phyloP scores from a whole-genome alignment of 2,888 invertebrate genomes.

The Leptothorax acervorum region DNA sequence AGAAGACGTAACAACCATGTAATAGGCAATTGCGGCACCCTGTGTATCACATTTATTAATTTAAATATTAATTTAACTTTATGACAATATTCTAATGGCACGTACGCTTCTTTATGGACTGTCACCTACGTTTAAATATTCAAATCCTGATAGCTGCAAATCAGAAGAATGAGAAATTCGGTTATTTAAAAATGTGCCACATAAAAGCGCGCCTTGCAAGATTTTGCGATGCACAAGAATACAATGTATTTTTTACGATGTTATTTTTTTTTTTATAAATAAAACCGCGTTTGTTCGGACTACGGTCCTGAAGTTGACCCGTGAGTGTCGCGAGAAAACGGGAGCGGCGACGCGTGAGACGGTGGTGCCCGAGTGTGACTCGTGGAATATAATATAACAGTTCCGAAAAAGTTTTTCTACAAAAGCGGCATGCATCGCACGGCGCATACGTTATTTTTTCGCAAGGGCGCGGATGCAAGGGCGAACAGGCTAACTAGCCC shows the following conservation, averaged over 20 bases:
- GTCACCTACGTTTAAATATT: not conserved
- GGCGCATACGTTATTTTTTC: conserved; percentile 57
- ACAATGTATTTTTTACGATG: not conserved
- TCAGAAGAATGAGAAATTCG: not conserved
- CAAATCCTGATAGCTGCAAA: not conserved
- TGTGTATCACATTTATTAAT: conserved; percentile 18
- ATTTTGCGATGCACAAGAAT: not conserved
- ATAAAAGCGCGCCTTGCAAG: not conserved
- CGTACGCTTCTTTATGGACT: not conserved
- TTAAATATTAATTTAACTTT: not conserved
- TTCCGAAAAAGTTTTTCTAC: conserved; percentile 36
- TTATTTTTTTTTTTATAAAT: not conserved
- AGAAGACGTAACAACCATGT: conserved; percentile 52
- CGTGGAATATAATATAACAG: conserved; percentile 42
- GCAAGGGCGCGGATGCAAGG: conserved; percentile 59
- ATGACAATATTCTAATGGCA: not conserved
- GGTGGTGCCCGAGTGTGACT: conserved; percentile 27
- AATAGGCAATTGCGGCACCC: conserved; percentile 56
- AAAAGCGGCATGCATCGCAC: conserved; percentile 54
- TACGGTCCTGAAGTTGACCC: conserved; percentile 70
- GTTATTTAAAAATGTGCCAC: no score
- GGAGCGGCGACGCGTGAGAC: conserved; percentile 46
- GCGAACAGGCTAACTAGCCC: conserved; percentile 78
- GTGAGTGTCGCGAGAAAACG: conserved; percentile 54
- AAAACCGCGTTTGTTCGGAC: not conserved